Percentiles rank a stretch among this genome's conserved stretches.
Evolutionary conservation across 2,888 invertebrate genomes (phyloP).

Genomic region (Odontomyia ornata): DNA sequence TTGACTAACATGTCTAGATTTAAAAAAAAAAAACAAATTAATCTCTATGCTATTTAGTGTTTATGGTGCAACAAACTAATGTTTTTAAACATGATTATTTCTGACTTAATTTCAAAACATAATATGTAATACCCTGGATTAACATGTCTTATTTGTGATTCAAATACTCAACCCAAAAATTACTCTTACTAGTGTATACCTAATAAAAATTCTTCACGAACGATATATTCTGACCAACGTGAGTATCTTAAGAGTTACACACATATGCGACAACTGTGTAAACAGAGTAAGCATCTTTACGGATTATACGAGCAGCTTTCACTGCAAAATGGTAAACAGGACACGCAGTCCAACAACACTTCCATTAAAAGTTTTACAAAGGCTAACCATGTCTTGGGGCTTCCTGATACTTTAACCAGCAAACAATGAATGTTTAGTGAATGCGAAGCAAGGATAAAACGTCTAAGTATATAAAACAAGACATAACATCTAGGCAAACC

Average conservation of each 20-base stretch:
- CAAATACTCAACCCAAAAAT: not conserved
- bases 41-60: too few relatives aligned
- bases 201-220: slow-evolving; percentile 8
- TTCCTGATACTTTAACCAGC: not conserved
- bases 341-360: slow-evolving; percentile 45
- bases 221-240: not conserved
- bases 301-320: slow-evolving; percentile 23
- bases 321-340: slow-evolving; percentile 40
- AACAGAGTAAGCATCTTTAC: slow-evolving; percentile 21
- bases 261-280: not conserved
- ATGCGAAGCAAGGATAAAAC: not conserved
- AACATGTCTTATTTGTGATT: too few relatives aligned
- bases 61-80: too few relatives aligned
- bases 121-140: too few relatives aligned
- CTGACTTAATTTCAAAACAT: too few relatives aligned
- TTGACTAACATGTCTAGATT: too few relatives aligned
- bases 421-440: not conserved
- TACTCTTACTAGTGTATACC: not conserved
- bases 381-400: slow-evolving; percentile 33
- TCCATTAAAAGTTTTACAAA: slow-evolving; percentile 48
- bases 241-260: not conserved
- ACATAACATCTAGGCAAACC: not conserved
- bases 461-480: not conserved
- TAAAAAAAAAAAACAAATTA: too few relatives aligned
- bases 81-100: too few relatives aligned